A percentile compares a stretch with the other conserved stretches of the same genome.
phyloP scores from a whole-genome alignment of 1,140 invertebrate genomes.

The Drosophila setifemur region DNA sequence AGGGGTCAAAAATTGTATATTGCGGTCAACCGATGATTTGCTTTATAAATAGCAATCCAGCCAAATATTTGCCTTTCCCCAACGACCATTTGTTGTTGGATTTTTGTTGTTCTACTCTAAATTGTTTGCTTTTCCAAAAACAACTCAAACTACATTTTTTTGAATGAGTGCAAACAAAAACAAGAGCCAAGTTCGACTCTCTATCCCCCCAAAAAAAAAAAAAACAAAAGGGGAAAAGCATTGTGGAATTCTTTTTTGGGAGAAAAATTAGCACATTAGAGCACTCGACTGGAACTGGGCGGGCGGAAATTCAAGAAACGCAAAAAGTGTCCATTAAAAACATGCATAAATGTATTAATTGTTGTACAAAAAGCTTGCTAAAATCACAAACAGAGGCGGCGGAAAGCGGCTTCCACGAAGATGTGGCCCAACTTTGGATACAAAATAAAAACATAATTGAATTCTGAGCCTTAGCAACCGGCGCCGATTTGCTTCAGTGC shows the following conservation, averaged over 20 bases:
- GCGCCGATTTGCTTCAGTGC: constrained; percentile 57
- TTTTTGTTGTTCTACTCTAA: not conserved
- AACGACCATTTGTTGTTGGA: constrained; percentile 1
- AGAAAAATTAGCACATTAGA: constrained; percentile 54
- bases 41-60: constrained; percentile 62
- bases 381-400: too few relatives aligned
- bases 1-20: constrained; percentile 30
- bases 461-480: constrained; percentile 64
- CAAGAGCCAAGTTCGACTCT: constrained; percentile 19
- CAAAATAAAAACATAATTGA: constrained; percentile 59
- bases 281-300: constrained; percentile 62
- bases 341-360: constrained; percentile 67
- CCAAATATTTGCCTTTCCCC: constrained; percentile 35
- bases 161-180: constrained; percentile 28
- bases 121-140: constrained; percentile 39
- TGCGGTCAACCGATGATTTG: constrained; percentile 67
- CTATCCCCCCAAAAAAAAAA: too few relatives aligned
- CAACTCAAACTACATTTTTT: constrained; percentile 11
- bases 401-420: constrained; percentile 13
- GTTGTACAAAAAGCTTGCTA: constrained; percentile 36
- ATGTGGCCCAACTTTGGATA: constrained; percentile 20
- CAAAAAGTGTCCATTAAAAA: constrained; percentile 77
- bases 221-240: not conserved
- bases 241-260: constrained; percentile 11
- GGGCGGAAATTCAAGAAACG: constrained; percentile 49